These are phyloP conservation scores for Atopsyche davidsoni DNA, from an alignment of 1,140 invertebrate genomes.

Conservation along the genomic window DNA sequence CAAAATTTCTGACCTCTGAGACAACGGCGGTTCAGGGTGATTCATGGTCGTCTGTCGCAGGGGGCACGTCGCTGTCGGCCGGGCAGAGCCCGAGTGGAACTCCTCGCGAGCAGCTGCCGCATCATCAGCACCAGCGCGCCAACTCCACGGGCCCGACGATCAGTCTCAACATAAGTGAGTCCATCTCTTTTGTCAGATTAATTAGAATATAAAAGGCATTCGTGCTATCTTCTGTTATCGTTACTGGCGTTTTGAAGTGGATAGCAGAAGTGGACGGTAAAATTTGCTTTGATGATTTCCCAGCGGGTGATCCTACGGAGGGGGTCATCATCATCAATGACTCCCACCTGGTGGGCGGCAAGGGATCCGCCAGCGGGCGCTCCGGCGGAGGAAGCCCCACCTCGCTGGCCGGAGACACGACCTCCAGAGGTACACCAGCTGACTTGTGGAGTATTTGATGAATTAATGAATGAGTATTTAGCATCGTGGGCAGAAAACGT, in stretches of 20 bases:
- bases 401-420: constrained; percentile 18
- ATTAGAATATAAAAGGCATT: too few relatives aligned
- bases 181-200: background rate
- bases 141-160: constrained; percentile 47
- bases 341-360: constrained; percentile 31
- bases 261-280: too few relatives aligned
- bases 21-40: background rate
- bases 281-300: constrained; percentile 1
- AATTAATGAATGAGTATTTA: background rate
- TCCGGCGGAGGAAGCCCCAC: constrained; percentile 17
- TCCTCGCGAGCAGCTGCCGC: constrained; percentile 29
- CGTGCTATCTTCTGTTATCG: too few relatives aligned
- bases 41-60: background rate
- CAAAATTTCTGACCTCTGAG: too few relatives aligned
- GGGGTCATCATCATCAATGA: constrained; percentile 47
- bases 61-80: constrained; percentile 25
- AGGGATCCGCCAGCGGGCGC: constrained; percentile 10
- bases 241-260: too few relatives aligned
- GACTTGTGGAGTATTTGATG: background rate
- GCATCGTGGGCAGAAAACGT: too few relatives aligned
- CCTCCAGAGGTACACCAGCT: constrained; percentile 18
- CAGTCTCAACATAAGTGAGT: constrained; percentile 48
- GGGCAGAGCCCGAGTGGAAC: constrained; percentile 27
- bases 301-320: constrained; percentile 44
- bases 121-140: constrained; percentile 45